phyloP scores from a whole-genome alignment of 2,797 vertebrate genomes.

The Spinibarbus caldwelli region DNA sequence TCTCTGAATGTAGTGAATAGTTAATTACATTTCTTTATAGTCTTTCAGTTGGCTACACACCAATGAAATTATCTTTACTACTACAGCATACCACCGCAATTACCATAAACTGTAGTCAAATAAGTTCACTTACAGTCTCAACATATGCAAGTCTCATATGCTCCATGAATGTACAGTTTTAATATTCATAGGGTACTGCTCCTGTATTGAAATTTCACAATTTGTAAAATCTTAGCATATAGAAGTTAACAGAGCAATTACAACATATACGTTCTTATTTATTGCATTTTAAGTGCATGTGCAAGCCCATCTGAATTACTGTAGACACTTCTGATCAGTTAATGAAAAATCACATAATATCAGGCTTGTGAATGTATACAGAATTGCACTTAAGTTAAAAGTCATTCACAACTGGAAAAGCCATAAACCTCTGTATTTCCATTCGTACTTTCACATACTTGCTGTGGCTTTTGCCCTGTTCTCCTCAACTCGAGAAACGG shows the following conservation, averaged over 20 bases:
- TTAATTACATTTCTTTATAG: not conserved
- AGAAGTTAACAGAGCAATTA: not conserved
- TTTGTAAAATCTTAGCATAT: not conserved
- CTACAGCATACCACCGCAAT: not conserved
- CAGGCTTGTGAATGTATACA: not conserved
- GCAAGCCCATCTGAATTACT: not conserved
- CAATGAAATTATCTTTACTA: not conserved
- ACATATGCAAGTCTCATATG: not conserved
- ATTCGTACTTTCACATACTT: not conserved
- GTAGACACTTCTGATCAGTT: too few relatives aligned
- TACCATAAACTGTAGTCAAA: not conserved
- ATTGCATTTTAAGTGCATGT: not conserved
- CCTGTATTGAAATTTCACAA: not conserved
- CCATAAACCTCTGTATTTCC: not conserved
- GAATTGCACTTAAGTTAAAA: not conserved
- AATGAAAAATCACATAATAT: not conserved
- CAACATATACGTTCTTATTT: not conserved
- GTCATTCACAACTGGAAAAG: conserved; percentile 62
- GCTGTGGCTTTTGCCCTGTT: conserved; percentile 14
- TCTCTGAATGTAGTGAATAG: not conserved
- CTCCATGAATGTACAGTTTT: not conserved
- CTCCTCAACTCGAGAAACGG: conserved; percentile 61
- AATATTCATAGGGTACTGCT: too few relatives aligned
- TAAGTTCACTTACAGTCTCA: not conserved
- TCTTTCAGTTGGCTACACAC: not conserved